Evolutionary conservation across 1,140 invertebrate genomes (phyloP).

Genomic region (Agrilus planipennis): DNA sequence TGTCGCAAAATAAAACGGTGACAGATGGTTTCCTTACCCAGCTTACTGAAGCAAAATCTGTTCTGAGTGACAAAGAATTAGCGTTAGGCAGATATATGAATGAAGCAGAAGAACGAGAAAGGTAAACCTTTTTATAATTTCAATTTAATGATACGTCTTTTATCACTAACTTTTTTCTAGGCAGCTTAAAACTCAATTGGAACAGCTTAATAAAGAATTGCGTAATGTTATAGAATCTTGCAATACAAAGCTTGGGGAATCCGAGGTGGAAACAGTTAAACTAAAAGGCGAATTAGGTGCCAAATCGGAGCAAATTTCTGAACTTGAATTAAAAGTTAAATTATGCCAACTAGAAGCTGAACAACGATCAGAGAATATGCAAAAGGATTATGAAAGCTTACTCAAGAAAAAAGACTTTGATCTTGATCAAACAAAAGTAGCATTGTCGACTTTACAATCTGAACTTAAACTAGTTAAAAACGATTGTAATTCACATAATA

Average conservation of each 20-base stretch:
- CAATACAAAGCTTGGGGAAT: slow-evolving; percentile 27
- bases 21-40: no score
- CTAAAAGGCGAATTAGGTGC: slow-evolving; percentile 33
- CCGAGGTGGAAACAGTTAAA: slow-evolving; percentile 31
- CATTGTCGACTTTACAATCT: slow-evolving; percentile 31
- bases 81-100: no score
- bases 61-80: no score
- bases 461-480: slow-evolving; percentile 33
- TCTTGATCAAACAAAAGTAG: slow-evolving; percentile 32
- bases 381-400: slow-evolving; percentile 7
- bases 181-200: slow-evolving; percentile 28
- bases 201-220: slow-evolving; percentile 31
- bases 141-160: no score
- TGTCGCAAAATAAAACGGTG: no score
- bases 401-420: slow-evolving; percentile 7
- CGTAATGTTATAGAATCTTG: slow-evolving; percentile 34
- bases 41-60: no score
- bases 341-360: slow-evolving; percentile 30
- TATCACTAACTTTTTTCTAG: no score
- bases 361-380: slow-evolving; percentile 35
- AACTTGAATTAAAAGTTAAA: slow-evolving; percentile 33
- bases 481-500: slow-evolving; percentile 16
- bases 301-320: slow-evolving; percentile 24
- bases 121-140: no score
- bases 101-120: no score